A percentile compares a stretch with the other conserved stretches of the same genome.
phyloP scores from a whole-genome alignment of 2,797 vertebrate species.

The Rhinatrema bivittatum region DNA sequence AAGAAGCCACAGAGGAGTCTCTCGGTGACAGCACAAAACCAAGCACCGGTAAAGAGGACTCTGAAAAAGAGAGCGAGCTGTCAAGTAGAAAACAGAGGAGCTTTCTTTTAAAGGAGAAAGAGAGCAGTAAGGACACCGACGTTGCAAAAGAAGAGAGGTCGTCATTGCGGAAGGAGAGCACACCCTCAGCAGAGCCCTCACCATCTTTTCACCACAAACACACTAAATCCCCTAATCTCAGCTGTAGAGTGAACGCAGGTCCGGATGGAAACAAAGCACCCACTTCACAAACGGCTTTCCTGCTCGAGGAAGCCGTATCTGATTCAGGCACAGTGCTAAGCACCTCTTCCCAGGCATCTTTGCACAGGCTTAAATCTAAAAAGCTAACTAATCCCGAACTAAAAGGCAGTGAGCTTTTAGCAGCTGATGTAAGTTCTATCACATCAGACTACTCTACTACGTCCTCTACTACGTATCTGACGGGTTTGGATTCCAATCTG shows the following conservation, averaged over 20 bases:
- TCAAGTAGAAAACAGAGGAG: constrained; percentile 40
- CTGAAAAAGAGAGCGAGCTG: constrained; percentile 37
- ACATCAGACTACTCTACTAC: constrained; percentile 84
- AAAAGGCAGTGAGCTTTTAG: constrained; percentile 52
- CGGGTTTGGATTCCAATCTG: constrained; percentile 67
- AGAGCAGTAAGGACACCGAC: constrained; percentile 41
- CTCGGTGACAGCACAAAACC: constrained; percentile 41
- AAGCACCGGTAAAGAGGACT: constrained; percentile 32
- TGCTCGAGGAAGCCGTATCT: constrained; percentile 68
- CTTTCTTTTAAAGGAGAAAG: constrained; percentile 48
- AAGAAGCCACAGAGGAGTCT: constrained; percentile 59
- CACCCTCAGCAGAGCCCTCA: constrained; percentile 39
- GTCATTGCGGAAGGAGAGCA: constrained; percentile 46
- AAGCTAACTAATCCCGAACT: constrained; percentile 59
- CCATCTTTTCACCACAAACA: constrained; percentile 44
- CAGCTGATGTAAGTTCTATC: constrained; percentile 74
- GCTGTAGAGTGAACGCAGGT: constrained; percentile 29
- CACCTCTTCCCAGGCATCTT: constrained; percentile 65
- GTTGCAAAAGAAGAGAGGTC: constrained; percentile 33
- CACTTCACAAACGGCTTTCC: constrained; percentile 37
- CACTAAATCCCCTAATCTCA: constrained; percentile 49
- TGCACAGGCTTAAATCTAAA: constrained; percentile 49
- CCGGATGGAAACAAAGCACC: constrained; percentile 29
- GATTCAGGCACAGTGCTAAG: constrained; percentile 69
- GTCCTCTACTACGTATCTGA: constrained; percentile 69